Base-by-base conservation (phyloP, 2,797 vertebrate species). In the Furcifer pardalis region DNA sequence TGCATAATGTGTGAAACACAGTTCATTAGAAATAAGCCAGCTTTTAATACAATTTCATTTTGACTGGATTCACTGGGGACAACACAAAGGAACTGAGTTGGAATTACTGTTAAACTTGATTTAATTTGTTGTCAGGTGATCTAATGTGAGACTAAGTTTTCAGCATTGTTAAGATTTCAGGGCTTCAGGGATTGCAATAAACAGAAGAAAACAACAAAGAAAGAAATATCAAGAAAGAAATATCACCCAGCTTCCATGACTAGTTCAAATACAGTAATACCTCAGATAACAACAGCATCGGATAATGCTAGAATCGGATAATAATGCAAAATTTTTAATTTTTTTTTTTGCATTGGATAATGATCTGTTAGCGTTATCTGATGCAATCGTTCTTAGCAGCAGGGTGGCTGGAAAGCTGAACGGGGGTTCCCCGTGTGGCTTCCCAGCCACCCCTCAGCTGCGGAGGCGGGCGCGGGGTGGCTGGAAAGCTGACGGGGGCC, bases 121-220 rank as follows among this genome's bases (percentile, higher is more conserved):
- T 72, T 81, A 81, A 81, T 81, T 81, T 72, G 37, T 44, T 81
- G 79, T 72, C 79, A 81, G 68, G 79, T 42, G 49, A 81, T 23
- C 35, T 60, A 81, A 72, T 1, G 7, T 71, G 71, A 81, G 79
- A 80, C 69, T 68, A 80, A 56, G 46, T 42, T 59, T 35, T 59
- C 37, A 42, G 49, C 32, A 32, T 19, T 71, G 71, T 71, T 71
- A 78, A 84, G 37, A 60, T 30, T 62, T 30, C 52, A 84, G 27
- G 7, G 40, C 65, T 78, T 15, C 17, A 35, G 32, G 59, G 71
- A 79, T 13, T 52, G 17, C 35, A 32, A 63, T 59, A 73, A 79
- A 73, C 25, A 32, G 3, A 84, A 84, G 46, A 37, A n/a, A 59
- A 46, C 42, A 84, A 66, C 32, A 79, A 52, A 76, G 56, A 62